Evolutionary conservation across 2,797 vertebrate genomes (phyloP), one percentile per base, ranked within the genome.

Genomic region (Eleutherodactylus coqui): DNA sequence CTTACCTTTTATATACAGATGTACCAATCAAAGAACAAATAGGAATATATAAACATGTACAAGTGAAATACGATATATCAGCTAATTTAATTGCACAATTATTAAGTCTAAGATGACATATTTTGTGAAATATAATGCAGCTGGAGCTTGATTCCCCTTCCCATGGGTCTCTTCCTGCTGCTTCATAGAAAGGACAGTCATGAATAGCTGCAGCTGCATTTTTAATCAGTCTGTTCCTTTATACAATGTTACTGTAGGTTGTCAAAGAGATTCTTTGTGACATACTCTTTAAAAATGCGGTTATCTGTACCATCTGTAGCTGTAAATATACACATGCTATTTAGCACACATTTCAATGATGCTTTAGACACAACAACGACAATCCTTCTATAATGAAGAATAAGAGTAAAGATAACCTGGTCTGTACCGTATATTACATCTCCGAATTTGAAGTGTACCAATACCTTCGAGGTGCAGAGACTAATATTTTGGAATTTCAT

Each of bases 131-230:
- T 47, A 34, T 69, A 67, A 69, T 81, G 34, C 41, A 81, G 43
- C 79, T 67, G 45, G 41, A 81, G 45, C 3, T 45, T 51, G 62
- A n/a, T 51, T 69, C 32, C 36, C 29, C 79, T 70, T 69, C 78
- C 43, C 62, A 14, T 36, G 60, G 43, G 45, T 53, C 32, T 51
- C 1, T 47, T 36, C 32, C 78, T 67, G 60, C 79, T 51, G 58
- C 19, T 80, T 34, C 43, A 49, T 21, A 36, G 60, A 69, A 69
- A 69, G 60, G 38, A 80, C 43, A 80, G 27, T 29, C n/a, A 47
- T 79, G 38, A 64, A 79, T 64, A 45, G 77, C 32, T 67, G 60
- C 38, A 67, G 41, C 43, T n/a, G 43, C 17, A 69, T 80, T 80
- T n/a, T 49, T 36, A 51, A 49, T 36, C 62, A 69, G 62, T 36